These are phyloP conservation scores for Chanos chanos DNA, from an alignment of 2,797 vertebrate genomes.

Conservation along the genomic window DNA sequence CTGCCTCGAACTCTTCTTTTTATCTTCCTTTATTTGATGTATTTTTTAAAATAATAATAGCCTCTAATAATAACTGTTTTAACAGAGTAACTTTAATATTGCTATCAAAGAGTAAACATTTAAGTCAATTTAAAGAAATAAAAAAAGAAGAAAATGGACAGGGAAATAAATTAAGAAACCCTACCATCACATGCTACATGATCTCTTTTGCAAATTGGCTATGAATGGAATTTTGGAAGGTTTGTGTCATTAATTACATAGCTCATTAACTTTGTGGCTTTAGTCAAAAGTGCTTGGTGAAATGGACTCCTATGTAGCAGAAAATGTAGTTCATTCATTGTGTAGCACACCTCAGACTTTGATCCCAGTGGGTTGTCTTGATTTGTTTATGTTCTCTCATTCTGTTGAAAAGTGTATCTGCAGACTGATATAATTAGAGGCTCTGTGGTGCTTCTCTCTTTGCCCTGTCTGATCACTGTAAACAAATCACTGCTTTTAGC, in stretches of 20 bases:
- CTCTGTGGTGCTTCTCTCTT: no score
- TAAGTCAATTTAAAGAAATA: not conserved
- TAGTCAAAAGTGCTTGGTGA: slow-evolving; percentile 2
- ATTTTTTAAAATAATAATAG: no score
- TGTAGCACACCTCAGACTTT: slow-evolving; percentile 20
- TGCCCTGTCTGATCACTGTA: slow-evolving; percentile 45
- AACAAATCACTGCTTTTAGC: slow-evolving; percentile 53
- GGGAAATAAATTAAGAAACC: slow-evolving; percentile 42
- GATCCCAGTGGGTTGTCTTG: slow-evolving; percentile 20
- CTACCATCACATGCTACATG: slow-evolving; percentile 24
- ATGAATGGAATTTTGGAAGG: slow-evolving; percentile 42
- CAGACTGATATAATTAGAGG: slow-evolving; percentile 48
- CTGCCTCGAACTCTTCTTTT: not conserved
- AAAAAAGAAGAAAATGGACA: not conserved
- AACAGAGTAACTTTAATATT: no score
- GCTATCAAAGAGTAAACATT: no score
- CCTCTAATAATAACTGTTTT: no score
- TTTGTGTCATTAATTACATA: slow-evolving; percentile 43
- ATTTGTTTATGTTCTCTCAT: slow-evolving; percentile 20
- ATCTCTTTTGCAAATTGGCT: slow-evolving; percentile 33
- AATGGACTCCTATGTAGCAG: not conserved
- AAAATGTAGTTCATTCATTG: not conserved
- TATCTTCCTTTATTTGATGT: not conserved
- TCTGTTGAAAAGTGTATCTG: slow-evolving; percentile 8
- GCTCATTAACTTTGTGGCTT: slow-evolving; percentile 20